Percentiles rank a stretch among this genome's conserved stretches.
phyloP scores from a whole-genome alignment of 2,888 invertebrate species.

The Heliconius aoede region DNA sequence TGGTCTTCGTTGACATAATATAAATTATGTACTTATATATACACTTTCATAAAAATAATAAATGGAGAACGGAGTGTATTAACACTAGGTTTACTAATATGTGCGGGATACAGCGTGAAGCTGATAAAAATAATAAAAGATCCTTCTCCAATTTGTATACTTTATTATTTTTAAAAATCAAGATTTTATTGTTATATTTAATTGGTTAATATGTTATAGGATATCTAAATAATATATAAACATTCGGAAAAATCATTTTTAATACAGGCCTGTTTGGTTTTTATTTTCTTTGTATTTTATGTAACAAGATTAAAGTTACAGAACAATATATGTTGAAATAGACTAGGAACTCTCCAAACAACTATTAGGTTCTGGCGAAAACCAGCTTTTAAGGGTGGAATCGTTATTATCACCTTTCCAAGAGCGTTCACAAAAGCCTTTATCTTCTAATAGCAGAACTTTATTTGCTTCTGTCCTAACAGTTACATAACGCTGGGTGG shows the following conservation, averaged over 20 bases:
- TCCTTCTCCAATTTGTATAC: conserved; percentile 1
- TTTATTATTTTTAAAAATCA: background rate
- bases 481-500: conserved; percentile 38
- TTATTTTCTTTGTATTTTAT: background rate
- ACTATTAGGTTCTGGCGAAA: conserved; percentile 45
- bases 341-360: conserved; percentile 42
- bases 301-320: background rate
- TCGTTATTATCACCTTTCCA: conserved; percentile 47
- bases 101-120: no score
- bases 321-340: conserved; percentile 28
- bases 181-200: background rate
- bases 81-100: no score
- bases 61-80: no score
- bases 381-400: conserved; percentile 45
- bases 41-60: background rate
- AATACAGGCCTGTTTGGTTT: background rate
- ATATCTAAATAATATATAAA: background rate
- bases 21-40: background rate
- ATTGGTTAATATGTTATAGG: background rate
- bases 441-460: conserved; percentile 48
- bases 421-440: conserved; percentile 47
- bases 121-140: background rate
- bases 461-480: conserved; percentile 44
- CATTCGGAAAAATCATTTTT: background rate
- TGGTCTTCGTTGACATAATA: background rate